phyloP scores from a whole-genome alignment of 2,797 vertebrate species.

The Notamacropus eugenii region DNA sequence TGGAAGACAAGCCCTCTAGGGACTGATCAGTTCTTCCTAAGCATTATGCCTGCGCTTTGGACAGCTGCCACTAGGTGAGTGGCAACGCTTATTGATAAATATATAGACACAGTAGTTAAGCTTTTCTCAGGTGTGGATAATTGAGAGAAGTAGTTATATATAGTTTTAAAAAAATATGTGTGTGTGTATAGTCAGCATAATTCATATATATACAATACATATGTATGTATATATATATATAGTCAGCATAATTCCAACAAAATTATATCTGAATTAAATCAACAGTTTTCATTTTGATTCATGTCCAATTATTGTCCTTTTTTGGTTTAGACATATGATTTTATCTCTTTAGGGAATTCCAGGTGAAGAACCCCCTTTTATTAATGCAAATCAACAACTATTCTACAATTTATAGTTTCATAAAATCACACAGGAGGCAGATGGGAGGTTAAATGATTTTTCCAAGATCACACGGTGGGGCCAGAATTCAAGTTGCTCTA shows the following conservation, averaged over 20 bases:
- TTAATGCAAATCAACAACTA: not conserved
- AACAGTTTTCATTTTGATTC: not conserved
- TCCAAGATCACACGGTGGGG: not conserved
- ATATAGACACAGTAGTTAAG: no score
- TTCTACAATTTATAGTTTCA: not conserved
- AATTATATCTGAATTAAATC: constrained; percentile 10
- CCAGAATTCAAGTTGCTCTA: not conserved
- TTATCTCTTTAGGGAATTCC: not conserved
- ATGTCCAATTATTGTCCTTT: not conserved
- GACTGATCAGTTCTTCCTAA: constrained; percentile 50
- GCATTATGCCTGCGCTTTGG: constrained; percentile 4
- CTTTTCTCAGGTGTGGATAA: not conserved
- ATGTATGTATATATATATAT: no score
- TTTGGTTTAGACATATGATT: not conserved
- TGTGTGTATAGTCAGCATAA: no score
- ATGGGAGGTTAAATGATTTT: not conserved
- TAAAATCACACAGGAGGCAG: not conserved
- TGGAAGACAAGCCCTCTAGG: not conserved
- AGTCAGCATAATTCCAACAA: not conserved
- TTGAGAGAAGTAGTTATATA: not conserved
- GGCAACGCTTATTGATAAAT: not conserved
- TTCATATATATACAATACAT: no score
- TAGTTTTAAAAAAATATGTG: no score
- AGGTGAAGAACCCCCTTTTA: not conserved
- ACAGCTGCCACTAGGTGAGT: not conserved